phyloP scores from a whole-genome alignment of 2,888 invertebrate genomes.

The Cantharis flavilabris region DNA sequence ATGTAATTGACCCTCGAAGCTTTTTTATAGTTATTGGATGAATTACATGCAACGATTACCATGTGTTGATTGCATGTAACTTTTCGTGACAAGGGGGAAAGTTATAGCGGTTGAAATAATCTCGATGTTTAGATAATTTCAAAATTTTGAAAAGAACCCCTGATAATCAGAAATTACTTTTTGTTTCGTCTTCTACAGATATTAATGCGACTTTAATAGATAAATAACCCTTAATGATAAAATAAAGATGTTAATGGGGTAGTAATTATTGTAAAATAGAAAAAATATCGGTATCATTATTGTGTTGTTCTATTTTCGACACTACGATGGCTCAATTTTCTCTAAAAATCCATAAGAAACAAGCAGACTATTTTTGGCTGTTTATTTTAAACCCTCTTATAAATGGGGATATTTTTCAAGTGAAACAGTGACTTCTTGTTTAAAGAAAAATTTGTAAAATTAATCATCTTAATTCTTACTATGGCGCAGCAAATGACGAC shows the following conservation, averaged over 20 bases:
- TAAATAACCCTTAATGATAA: background rate
- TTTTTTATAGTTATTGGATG: background rate
- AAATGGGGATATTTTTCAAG: background rate
- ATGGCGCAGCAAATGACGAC: background rate
- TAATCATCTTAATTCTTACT: background rate
- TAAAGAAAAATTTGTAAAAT: background rate
- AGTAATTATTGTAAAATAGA: background rate
- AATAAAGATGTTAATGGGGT: background rate
- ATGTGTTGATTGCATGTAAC: background rate
- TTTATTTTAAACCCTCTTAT: background rate
- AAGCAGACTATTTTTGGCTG: background rate
- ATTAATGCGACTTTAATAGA: background rate
- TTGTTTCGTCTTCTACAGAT: background rate
- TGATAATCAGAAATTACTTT: background rate
- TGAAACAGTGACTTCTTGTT: background rate
- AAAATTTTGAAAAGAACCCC: background rate
- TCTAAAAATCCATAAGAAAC: background rate
- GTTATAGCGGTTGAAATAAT: background rate
- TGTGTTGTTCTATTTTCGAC: background rate
- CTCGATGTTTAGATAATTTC: background rate
- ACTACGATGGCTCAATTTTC: background rate
- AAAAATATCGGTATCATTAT: background rate
- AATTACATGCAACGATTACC: background rate
- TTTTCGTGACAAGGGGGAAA: background rate
- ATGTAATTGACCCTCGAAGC: background rate